Percentiles rank a stretch among this genome's conserved stretches.
Conservation (phyloP, 2,888 invertebrate genomes). For the Rhaphigaster nebulosa region DNA sequence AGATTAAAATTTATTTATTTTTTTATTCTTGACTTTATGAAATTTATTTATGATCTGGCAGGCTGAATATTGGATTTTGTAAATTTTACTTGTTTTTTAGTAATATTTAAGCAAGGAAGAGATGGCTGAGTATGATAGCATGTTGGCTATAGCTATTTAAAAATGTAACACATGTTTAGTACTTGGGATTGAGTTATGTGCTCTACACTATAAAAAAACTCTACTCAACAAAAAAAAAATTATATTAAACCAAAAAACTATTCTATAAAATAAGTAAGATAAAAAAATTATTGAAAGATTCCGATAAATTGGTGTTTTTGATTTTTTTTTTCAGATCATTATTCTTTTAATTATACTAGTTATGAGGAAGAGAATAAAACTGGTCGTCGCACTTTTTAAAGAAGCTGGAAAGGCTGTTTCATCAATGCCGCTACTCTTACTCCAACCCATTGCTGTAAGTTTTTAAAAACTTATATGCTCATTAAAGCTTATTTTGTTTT, state of each 20-base stretch:
- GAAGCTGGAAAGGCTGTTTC: conserved; percentile 78
- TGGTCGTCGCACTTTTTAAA: conserved; percentile 76
- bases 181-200: too few species aligned
- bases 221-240: too few species aligned
- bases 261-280: too few species aligned
- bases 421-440: conserved; percentile 74
- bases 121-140: too few species aligned
- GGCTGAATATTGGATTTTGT: too few species aligned
- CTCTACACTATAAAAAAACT: too few species aligned
- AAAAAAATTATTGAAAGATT: not conserved
- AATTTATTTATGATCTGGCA: not conserved
- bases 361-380: conserved; percentile 75
- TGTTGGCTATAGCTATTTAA: too few species aligned
- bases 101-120: too few species aligned
- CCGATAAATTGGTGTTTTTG: not conserved
- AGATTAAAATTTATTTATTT: too few species aligned
- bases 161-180: too few species aligned
- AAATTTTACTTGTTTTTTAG: too few species aligned
- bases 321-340: conserved; percentile 68
- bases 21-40: not conserved
- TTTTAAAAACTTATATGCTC: not conserved
- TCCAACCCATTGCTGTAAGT: conserved; percentile 76
- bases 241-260: too few species aligned
- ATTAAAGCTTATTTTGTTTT: not conserved
- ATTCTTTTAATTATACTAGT: conserved; percentile 73